phyloP scores from a whole-genome alignment of 1,140 invertebrate genomes.

The Heliothis virescens region DNA sequence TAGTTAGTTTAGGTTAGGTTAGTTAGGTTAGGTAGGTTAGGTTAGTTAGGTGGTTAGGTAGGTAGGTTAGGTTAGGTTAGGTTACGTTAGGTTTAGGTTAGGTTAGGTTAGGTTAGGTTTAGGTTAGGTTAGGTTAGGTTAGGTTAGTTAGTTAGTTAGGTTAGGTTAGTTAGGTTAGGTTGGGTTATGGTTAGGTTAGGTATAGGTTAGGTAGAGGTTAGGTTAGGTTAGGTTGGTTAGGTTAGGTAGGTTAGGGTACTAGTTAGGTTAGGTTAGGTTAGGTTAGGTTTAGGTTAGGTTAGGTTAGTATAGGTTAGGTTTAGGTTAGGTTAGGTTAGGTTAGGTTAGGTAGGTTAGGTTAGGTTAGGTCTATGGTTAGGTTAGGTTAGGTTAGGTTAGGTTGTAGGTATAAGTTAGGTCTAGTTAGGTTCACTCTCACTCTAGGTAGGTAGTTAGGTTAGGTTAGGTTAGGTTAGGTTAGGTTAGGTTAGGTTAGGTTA shows the following conservation, averaged over 20 bases:
- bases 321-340: slow-evolving; percentile 33
- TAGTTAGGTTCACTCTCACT: too few relatives aligned
- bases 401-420: too few relatives aligned
- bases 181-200: too few relatives aligned
- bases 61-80: background rate
- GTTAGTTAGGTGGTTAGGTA: background rate
- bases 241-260: background rate
- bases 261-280: background rate
- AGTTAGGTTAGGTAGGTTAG: background rate
- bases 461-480: slow-evolving; percentile 37
- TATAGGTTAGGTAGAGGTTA: too few relatives aligned
- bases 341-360: too few relatives aligned
- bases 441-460: too few relatives aligned
- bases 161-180: background rate
- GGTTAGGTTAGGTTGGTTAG: slow-evolving; percentile 24
- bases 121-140: too few relatives aligned
- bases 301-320: background rate
- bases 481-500: slow-evolving; percentile 35
- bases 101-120: too few relatives aligned
- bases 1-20: background rate
- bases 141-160: too few relatives aligned
- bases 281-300: background rate
- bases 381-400: too few relatives aligned
- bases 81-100: too few relatives aligned
- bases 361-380: too few relatives aligned